These are phyloP conservation scores for Acanthosoma haemorrhoidale DNA, from an alignment of 2,888 invertebrate genomes.

Conservation along the genomic window DNA sequence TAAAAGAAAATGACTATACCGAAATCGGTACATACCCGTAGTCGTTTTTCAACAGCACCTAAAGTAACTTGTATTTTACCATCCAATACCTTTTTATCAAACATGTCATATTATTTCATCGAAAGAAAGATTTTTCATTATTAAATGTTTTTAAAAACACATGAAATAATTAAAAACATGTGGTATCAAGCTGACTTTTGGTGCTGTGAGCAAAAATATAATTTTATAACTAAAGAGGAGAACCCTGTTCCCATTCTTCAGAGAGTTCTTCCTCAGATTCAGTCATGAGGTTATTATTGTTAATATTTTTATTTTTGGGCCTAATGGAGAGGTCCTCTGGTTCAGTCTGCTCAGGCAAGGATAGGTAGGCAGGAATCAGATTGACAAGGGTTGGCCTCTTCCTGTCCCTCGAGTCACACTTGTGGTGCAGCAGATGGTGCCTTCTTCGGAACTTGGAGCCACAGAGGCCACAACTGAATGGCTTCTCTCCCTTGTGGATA, in stretches of 20 bases:
- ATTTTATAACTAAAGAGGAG: conserved; percentile 48
- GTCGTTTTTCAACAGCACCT: conserved; percentile 27
- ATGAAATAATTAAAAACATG: not conserved
- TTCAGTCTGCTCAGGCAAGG: conserved; percentile 77
- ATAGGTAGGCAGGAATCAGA: not conserved
- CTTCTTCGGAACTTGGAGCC: conserved; percentile 74
- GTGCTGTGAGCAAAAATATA: conserved; percentile 47
- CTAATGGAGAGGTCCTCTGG: conserved; percentile 81
- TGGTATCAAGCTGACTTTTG: not conserved
- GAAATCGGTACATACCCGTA: conserved; percentile 39
- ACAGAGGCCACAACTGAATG: conserved; percentile 75
- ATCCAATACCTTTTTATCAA: not conserved
- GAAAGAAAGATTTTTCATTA: not conserved
- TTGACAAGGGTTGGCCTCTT: conserved; percentile 45
- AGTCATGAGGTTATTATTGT: conserved; percentile 35
- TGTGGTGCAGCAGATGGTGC: conserved; percentile 80
- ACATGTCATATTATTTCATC: too few species aligned
- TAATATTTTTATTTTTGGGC: conserved; percentile 43
- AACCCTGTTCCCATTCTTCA: conserved; percentile 21
- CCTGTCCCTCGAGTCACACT: conserved; percentile 56
- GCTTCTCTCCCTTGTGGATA: conserved; percentile 86
- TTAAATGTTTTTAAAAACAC: not conserved
- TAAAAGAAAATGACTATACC: conserved; percentile 39
- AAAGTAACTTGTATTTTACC: not conserved
- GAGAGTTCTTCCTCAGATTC: conserved; percentile 30